Base-by-base conservation (phyloP, 2,888 invertebrate genomes). In the Cyclophora punctaria region DNA sequence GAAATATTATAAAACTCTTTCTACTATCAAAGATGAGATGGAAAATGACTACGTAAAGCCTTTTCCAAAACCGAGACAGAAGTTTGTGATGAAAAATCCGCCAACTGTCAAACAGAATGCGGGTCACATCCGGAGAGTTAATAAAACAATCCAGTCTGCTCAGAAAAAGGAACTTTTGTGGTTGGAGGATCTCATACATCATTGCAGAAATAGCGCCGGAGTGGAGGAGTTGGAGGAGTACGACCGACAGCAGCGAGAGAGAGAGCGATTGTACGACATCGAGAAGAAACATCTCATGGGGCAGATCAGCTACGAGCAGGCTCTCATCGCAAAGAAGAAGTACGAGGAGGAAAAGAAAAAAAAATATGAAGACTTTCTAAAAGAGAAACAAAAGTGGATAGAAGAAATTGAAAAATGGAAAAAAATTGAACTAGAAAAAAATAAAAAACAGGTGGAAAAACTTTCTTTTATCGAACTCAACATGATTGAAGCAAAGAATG, bases 251-350 rank as follows among this genome's bases (percentile, higher is more conserved):
- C 78, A 85, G 61, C 78, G 70, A 47, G 86, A 90, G 69, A 82
- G 83, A 63, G 79, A 89, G 63, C 71, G 89, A 47, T 57, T 91
- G 37, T 75, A 88, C 50, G 85, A 89, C 44, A 90, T 91, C 55
- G 90, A 91, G 78, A 84, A 74, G 59, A 91, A 91, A 69, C 91
- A 91, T 73, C 68, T 92, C 43, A 71, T 88, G 63, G 91, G 91
- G 2, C 82, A 90, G 62, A 77, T 92, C 50, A 89, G 90, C 5
- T 79, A 89, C 47, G 91, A 92, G 76, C 91, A 92, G 70, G 90
- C 91, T 4, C 72, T 90, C 34, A 64, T 92, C 46, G 90, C 92
- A 0, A 91, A 90, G 69, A 80, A 85, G 57, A 89, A 85, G 58
- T 49, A 88, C 1, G 48, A 78, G 6, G 82, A 89, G 52, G 71